Conservation (phyloP, 2,888 invertebrate genomes). For the Thymelicus acteon region DNA sequence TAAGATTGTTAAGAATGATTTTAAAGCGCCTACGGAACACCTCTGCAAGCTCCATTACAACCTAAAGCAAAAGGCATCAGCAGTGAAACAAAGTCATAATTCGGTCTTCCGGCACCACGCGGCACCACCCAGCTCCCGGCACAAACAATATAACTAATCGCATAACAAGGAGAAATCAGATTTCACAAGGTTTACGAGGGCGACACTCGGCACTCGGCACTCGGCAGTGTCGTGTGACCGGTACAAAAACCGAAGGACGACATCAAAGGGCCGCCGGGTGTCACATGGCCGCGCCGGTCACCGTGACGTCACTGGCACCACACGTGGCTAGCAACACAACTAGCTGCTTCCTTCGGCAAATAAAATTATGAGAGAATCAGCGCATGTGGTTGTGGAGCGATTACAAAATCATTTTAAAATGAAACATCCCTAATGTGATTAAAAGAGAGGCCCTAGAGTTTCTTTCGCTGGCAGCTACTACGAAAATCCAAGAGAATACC, state of each 20-base stretch:
- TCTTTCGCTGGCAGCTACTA: no score
- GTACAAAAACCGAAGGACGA: conserved; percentile 14
- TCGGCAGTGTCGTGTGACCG: conserved; percentile 14
- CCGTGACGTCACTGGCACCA: conserved; percentile 2
- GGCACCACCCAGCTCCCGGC: background rate
- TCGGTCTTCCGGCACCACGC: background rate
- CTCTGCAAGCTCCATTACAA: no score
- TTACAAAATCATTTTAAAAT: no score
- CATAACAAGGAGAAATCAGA: background rate
- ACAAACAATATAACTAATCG: background rate
- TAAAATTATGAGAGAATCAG: background rate
- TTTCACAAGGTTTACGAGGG: conserved; percentile 29
- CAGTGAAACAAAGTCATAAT: background rate
- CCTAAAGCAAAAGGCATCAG: no score
- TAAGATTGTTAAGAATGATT: background rate
- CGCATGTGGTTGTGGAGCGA: background rate
- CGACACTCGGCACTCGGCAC: background rate
- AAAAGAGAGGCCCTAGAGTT: no score
- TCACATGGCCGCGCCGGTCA: conserved; percentile 4
- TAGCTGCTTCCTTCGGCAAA: background rate
- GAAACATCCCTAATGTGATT: no score
- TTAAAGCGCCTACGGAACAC: no score
- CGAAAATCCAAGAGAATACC: no score
- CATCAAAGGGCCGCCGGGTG: conserved; percentile 20
- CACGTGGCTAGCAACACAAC: background rate